Evolutionary conservation across 2,113 vertebrate genomes (phyloP).

Genomic region (Gavia stellata): DNA sequence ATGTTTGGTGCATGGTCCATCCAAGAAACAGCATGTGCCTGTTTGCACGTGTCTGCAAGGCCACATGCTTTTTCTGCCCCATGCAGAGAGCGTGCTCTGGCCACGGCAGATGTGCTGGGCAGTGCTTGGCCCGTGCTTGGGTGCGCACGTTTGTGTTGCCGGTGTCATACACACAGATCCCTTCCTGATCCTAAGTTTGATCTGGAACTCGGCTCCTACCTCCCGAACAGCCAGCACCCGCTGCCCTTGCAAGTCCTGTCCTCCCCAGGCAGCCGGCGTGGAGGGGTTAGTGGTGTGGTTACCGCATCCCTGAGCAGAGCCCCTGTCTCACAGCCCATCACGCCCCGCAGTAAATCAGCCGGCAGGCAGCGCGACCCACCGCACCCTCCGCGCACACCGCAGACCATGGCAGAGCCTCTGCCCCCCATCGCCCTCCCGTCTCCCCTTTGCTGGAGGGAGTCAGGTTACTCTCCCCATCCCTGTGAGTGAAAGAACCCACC

Average conservation of each 20-base stretch:
- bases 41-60: neutral
- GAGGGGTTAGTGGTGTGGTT: neutral
- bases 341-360: neutral
- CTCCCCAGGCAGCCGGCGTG: neutral
- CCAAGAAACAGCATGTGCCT: neutral
- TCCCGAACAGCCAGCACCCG: neutral
- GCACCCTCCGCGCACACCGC: slow-evolving; percentile 81
- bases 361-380: neutral
- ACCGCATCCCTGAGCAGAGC: neutral
- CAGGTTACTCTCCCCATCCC: slow-evolving; percentile 75
- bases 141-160: too few relatives aligned
- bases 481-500: slow-evolving; percentile 91
- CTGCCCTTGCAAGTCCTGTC: neutral
- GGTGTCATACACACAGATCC: accelerated
- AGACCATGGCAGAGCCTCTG: slow-evolving; percentile 80
- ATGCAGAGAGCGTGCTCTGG: accelerated
- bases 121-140: neutral
- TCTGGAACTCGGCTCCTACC: neutral
- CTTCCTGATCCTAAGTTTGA: accelerated
- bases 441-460: slow-evolving; percentile 73
- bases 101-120: neutral
- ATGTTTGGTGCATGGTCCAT: accelerated
- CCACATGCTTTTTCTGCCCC: neutral
- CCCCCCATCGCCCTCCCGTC: slow-evolving; percentile 78
- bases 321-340: neutral